A percentile compares a stretch with the other conserved stretches of the same genome.
Conservation (phyloP, 1,140 invertebrate species). For the Lepidurus packardi region DNA sequence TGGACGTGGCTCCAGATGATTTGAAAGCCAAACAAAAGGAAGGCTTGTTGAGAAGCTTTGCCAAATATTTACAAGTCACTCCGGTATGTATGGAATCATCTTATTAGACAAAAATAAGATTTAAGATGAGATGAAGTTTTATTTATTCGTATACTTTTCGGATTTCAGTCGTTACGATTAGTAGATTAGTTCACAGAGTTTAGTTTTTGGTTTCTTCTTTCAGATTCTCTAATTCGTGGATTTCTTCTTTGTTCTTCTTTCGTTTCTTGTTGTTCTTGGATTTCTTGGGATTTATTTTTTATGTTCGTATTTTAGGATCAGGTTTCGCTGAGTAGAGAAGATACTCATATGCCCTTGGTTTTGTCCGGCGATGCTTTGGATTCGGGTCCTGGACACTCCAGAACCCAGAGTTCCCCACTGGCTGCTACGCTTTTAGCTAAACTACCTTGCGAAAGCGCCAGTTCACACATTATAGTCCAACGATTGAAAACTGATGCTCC, state of each 20-base stretch:
- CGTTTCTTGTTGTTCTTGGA: neutral
- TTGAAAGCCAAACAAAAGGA: neutral
- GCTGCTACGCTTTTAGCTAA: neutral
- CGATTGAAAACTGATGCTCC: constrained; percentile 13
- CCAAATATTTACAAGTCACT: neutral
- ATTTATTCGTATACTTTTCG: too few relatives aligned
- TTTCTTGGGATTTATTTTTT: neutral
- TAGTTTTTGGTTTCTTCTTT: neutral
- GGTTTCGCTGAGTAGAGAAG: constrained; percentile 3
- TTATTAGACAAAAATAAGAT: too few relatives aligned
- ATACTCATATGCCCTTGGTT: constrained; percentile 11
- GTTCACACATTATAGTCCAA: neutral
- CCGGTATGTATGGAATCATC: neutral
- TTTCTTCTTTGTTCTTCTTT: neutral
- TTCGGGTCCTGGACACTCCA: neutral
- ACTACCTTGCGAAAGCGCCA: neutral
- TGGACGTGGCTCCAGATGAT: neutral
- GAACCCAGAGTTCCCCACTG: neutral
- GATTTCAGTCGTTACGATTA: too few relatives aligned
- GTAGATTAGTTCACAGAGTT: too few relatives aligned
- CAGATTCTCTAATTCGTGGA: neutral
- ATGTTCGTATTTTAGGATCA: neutral
- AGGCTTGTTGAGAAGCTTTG: neutral
- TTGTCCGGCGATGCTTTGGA: neutral
- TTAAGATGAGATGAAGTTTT: too few relatives aligned